Evolutionary conservation across 2,888 invertebrate species (phyloP), one percentile per base, ranked within the genome.

Genomic region (Colostygia pectinataria): DNA sequence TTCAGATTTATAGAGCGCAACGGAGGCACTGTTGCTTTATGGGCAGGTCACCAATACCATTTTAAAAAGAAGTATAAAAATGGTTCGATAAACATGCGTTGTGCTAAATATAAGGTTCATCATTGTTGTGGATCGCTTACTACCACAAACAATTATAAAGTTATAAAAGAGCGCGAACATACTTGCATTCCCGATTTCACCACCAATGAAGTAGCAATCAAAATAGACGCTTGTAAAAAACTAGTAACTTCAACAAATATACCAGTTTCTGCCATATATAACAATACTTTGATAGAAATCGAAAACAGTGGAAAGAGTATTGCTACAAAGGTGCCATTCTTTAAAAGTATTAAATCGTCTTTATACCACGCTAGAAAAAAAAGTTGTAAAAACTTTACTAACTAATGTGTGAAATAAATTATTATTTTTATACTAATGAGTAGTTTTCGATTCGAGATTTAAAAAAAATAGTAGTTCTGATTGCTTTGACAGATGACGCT

Each of bases 141-240:
- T 9, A 33, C 27, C 2, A 33, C 43, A 1, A 12, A n/a, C 13
- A 20, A 43, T 9, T 24, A 43, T 28, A 18, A 24, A n/a, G 12
- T 43, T 28, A 23, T 49, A 6, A 49, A 43, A 10, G 13, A 38
- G 13, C 18, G 12, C 0, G n/a, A 0, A 4, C 49, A 49, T 32
- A 32, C 28, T 18, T 49, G 49, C 15, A 7, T 12, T 1, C 43
- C 42, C 2, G 15, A 49, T 34, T 43, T 24, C n/a, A 9, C 10
- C 5, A 43, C 49, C n/a, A 49, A 49, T 20, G 23, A 43, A 15
- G 18, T 39, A 3, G 49, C 49, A 6, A 24, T 49, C 5, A 39
- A 33, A 8, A 10, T 43, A 2, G 49, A 43, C 1, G 13, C 6
- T 2, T 43, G 38, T 23, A 49, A 39, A n/a, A 43, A 24, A 39